Conservation (phyloP, 2,797 vertebrate species). For the Sciurus carolinensis region DNA sequence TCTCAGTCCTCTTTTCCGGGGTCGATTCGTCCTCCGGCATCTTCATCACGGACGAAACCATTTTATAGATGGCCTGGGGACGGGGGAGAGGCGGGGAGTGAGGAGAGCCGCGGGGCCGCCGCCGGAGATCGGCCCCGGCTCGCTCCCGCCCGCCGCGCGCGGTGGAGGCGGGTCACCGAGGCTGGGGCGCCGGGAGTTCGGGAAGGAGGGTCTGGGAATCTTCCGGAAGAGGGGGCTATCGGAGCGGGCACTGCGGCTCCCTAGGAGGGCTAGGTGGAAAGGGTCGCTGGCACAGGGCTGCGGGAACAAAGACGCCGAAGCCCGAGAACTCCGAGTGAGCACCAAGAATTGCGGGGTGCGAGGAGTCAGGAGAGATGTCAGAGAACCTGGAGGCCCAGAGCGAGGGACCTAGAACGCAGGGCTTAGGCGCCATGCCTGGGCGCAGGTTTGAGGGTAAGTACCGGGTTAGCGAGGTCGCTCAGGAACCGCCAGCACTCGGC, state of each 20-base stretch:
- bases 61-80: constrained; percentile 98
- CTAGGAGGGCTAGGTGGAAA: neutral
- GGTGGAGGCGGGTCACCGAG: neutral
- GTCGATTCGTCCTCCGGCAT: constrained; percentile 99
- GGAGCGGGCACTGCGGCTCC: neutral
- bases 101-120: neutral
- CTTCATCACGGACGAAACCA: constrained; percentile 99
- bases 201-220: neutral
- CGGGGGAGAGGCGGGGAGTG: constrained; percentile 34
- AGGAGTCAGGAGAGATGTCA: neutral
- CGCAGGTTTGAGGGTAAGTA: neutral
- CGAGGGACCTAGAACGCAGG: neutral
- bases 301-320: neutral
- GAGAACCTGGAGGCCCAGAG: neutral
- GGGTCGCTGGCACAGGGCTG: neutral
- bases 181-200: neutral
- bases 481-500: neutral
- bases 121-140: neutral
- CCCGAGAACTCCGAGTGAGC: neutral
- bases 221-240: neutral
- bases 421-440: neutral
- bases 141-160: neutral
- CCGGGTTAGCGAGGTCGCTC: neutral
- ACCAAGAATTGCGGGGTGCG: neutral
- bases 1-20: constrained; percentile 99